Evolutionary conservation across 1,140 invertebrate genomes (phyloP).

Genomic region (Coenobita brevimanus): DNA sequence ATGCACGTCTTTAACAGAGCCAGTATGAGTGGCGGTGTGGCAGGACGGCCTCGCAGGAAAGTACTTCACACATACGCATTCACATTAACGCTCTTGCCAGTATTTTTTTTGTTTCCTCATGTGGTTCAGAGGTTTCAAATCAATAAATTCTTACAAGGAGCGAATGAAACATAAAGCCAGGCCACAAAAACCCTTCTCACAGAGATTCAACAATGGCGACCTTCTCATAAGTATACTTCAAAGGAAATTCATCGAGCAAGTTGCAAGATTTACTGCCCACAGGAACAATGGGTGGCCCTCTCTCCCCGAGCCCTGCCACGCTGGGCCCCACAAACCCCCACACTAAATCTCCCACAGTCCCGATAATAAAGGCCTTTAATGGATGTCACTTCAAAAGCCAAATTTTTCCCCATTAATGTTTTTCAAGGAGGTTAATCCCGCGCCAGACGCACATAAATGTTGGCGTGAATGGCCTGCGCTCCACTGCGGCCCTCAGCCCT

Average conservation of each 20-base stretch:
- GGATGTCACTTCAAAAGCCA: not conserved
- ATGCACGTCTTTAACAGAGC: not conserved
- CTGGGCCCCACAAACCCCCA: not conserved
- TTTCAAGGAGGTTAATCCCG: not conserved
- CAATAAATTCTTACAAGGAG: slow-evolving; percentile 12
- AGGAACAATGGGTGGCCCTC: slow-evolving; percentile 10
- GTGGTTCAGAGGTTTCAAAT: not conserved
- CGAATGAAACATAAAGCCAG: not conserved
- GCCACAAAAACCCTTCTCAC: not conserved
- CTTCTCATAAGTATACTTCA: slow-evolving; percentile 28
- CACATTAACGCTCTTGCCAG: not conserved
- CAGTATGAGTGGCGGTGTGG: too few relatives aligned
- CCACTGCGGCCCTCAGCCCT: not conserved
- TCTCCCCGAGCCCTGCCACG: not conserved
- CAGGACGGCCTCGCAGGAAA: too few relatives aligned
- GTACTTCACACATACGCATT: not conserved
- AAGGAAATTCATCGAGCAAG: slow-evolving; percentile 20
- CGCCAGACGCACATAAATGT: slow-evolving; percentile 10
- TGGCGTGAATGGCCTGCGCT: not conserved
- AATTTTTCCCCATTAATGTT: not conserved
- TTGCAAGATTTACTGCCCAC: slow-evolving; percentile 10
- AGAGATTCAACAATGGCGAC: not conserved
- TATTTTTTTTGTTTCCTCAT: not conserved
- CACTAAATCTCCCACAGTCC: slow-evolving; percentile 7
- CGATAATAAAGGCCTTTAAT: slow-evolving; percentile 10